A percentile compares a stretch with the other conserved stretches of the same genome.
Conservation (phyloP, 2,797 vertebrate genomes). For the Florisuga fusca region DNA sequence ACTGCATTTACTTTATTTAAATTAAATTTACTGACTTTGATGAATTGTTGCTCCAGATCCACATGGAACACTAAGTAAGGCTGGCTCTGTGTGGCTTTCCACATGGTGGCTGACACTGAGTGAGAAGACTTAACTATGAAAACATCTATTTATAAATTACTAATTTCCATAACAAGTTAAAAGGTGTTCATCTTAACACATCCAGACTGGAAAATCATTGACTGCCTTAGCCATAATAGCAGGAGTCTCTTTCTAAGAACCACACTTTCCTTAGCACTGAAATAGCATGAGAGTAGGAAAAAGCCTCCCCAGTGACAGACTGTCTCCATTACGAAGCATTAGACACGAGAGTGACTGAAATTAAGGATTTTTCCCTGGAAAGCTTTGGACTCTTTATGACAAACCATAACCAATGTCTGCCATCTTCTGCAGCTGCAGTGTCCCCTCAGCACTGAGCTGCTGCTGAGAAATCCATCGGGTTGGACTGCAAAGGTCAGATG, state of each 20-base stretch:
- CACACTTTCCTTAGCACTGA: neutral
- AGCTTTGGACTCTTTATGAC: slow-evolving; percentile 8
- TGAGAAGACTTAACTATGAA: neutral
- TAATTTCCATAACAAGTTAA: slow-evolving; percentile 39
- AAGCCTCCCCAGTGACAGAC: neutral
- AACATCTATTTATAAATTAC: neutral
- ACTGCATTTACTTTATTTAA: slow-evolving; percentile 14
- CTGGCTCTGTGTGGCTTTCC: neutral
- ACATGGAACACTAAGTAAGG: neutral
- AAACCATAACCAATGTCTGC: neutral
- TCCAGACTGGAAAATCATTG: slow-evolving; percentile 8
- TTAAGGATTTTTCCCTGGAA: slow-evolving; percentile 18
- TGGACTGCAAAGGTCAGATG: slow-evolving; percentile 27
- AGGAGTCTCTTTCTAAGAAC: neutral
- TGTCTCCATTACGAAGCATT: neutral
- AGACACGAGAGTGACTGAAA: slow-evolving; percentile 6
- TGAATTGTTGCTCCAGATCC: neutral
- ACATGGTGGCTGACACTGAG: neutral
- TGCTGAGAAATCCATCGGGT: neutral
- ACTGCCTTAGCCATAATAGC: neutral
- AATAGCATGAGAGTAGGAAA: neutral
- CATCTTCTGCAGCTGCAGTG: neutral
- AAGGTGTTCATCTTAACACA: neutral
- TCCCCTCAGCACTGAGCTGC: slow-evolving; percentile 23
- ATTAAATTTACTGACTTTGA: neutral